Conservation (phyloP, 2,888 invertebrate genomes). For the Hypsopygia costalis region DNA sequence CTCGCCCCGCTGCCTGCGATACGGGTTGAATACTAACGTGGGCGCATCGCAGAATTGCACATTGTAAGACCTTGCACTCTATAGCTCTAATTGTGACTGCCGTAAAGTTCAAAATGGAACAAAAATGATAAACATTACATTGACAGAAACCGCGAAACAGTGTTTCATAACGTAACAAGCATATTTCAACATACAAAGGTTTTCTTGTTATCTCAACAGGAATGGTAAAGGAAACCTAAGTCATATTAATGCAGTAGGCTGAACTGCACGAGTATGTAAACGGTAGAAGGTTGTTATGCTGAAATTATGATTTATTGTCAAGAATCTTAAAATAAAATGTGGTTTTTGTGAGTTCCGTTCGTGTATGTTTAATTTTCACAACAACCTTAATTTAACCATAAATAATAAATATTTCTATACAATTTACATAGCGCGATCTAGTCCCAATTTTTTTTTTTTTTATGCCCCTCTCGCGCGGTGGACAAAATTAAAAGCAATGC, state of each 20-base stretch:
- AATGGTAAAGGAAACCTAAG: slow-evolving; percentile 10
- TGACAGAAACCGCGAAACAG: slow-evolving; percentile 26
- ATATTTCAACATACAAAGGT: slow-evolving; percentile 27
- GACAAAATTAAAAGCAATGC: too few relatives aligned
- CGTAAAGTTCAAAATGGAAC: slow-evolving; percentile 16
- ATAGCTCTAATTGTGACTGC: slow-evolving; percentile 1
- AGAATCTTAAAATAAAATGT: too few relatives aligned
- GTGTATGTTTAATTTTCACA: too few relatives aligned
- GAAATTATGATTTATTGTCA: too few relatives aligned
- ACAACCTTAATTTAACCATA: too few relatives aligned
- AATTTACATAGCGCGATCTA: too few relatives aligned
- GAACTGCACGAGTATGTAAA: too few relatives aligned
- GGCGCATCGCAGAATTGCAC: slow-evolving; percentile 26
- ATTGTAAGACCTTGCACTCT: slow-evolving; percentile 7
- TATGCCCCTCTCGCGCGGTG: too few relatives aligned
- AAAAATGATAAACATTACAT: slow-evolving; percentile 4
- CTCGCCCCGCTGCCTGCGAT: slow-evolving; percentile 34
- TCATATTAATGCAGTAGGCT: slow-evolving; percentile 4
- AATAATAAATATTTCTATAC: too few relatives aligned
- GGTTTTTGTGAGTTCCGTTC: too few relatives aligned
- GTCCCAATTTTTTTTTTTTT: too few relatives aligned
- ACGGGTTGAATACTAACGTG: slow-evolving; percentile 59
- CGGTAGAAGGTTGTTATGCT: too few relatives aligned
- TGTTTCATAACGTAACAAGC: slow-evolving; percentile 43
- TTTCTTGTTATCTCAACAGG: slow-evolving; percentile 17